Base-by-base conservation (phyloP, 2,113 vertebrate genomes). In the Hippocampus barbouri region DNA sequence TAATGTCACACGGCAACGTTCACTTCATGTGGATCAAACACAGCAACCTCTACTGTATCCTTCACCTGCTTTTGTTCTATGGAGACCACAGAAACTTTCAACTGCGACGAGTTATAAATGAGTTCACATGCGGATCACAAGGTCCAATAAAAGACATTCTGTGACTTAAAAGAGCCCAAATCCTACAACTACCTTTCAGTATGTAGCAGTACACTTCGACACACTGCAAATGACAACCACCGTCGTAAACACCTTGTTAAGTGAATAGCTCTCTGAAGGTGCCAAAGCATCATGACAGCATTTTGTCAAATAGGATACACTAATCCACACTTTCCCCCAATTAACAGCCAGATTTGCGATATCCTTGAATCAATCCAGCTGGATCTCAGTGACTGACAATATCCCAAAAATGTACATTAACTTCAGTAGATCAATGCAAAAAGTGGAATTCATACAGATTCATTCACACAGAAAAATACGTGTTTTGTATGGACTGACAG, bases 11-110 rank as follows among this genome's bases (percentile, higher is more conserved):
- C 0, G 95, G 95, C 79, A 88, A 25, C 0, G 91, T 96, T 15
- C 95, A 97, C 76, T 98, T 97, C 86, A 83, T 98, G 67, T 98
- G 96, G 96, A 96, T 98, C 92, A 97, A 97, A 56, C 92, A 98
- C 87, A 93, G 90, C 93, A 98, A 98, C 89, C 93, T 98, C 2
- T 98, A 98, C 89, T 54, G 96, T 95, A 98, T 96, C 96, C 92
- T 89, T 77, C n/a, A 59, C 11, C 5, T 51, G 9, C 5, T 25
- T 30, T 4, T 34, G 9, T 15, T 38, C 20, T 21, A 54, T 7
- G 30, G 43, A 66, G 38, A 8, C n/a, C 4, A 5, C 30, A 61
- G 12, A 61, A 57, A 23, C 23, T 59, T 23, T 59, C 56, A 27
- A 25, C 11, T 27, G 23, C 23, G 56, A 59, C 30, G 56, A 6